phyloP scores from a whole-genome alignment of 2,113 vertebrate genomes.

The Podilymbus podiceps region DNA sequence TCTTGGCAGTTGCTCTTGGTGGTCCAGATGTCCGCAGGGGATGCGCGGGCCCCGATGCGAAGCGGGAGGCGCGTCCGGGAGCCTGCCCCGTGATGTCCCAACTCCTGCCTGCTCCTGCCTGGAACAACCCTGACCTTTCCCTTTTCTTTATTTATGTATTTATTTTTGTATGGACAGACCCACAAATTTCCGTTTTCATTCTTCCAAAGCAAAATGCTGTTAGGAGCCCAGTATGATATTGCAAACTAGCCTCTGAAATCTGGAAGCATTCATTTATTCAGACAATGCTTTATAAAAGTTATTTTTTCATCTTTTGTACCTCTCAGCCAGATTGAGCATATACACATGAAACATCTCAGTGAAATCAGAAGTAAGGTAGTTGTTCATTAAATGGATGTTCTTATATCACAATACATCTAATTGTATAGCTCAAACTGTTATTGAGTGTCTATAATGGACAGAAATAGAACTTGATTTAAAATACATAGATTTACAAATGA shows the following conservation, averaged over 20 bases:
- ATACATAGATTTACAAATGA: neutral
- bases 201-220: neutral
- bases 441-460: neutral
- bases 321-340: neutral
- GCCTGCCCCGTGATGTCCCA: neutral
- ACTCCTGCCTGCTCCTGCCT: neutral
- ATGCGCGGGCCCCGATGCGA: neutral
- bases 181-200: neutral
- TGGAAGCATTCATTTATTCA: neutral
- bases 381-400: neutral
- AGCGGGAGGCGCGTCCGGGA: accelerated
- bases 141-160: neutral
- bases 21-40: neutral
- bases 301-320: too few relatives aligned
- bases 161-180: neutral
- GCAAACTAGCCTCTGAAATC: neutral
- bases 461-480: neutral
- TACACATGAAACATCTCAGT: accelerated
- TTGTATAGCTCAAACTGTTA: neutral
- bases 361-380: neutral
- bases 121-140: neutral
- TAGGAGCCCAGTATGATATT: accelerated
- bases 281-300: neutral
- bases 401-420: neutral
- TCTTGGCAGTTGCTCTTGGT: neutral